Evolutionary conservation across 2,797 vertebrate genomes (phyloP), one percentile per base, ranked within the genome.

Genomic region (Schizopygopsis pylzovi): DNA sequence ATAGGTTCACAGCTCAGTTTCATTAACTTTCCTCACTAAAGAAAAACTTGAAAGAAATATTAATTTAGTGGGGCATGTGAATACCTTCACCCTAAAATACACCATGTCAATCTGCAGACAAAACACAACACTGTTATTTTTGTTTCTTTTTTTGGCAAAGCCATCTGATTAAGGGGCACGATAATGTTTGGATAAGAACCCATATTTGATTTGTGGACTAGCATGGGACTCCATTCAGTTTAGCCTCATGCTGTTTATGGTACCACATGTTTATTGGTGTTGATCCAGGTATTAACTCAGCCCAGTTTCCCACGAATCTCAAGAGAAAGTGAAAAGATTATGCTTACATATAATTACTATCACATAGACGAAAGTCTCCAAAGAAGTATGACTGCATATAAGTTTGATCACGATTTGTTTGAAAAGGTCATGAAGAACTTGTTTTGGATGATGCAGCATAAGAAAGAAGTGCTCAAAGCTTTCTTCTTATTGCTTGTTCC

Each of bases 221-320:
- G 33, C 41, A 22, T 65, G 39, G 68, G n/a, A 82, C 12, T 47
- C 8, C 43, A 20, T 83, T 89, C 9, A n/a, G 45, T 78, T 87
- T 68, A 85, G 25, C 47, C 39, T 49, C 77, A 61, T 79, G 77
- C 63, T 86, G 80, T 86, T 89, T 85, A 79, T 81, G 67, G 81
- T 63, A 43, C 39, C 41, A 83, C 72, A 83, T 88, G 78, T 79
- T 84, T 84, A 76, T 87, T 78, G 80, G 77, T 83, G 76, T 83
- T 72, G 83, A 79, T 87, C 83, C 83, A 85, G 61, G 72, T 88
- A 89, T 71, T 82, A 87, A 76, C 70, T 67, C 25, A 6, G 41
- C 41, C 65, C 5, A 67, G 85, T 86, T 76, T 88, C 87, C 83
- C 81, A 82, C 37, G 33, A 65, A 68, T 87, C 39, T 80, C 67